Percentiles rank a stretch among this genome's conserved stretches.
Evolutionary conservation across 2,888 invertebrate genomes (phyloP).

Genomic region (Bibio marci): DNA sequence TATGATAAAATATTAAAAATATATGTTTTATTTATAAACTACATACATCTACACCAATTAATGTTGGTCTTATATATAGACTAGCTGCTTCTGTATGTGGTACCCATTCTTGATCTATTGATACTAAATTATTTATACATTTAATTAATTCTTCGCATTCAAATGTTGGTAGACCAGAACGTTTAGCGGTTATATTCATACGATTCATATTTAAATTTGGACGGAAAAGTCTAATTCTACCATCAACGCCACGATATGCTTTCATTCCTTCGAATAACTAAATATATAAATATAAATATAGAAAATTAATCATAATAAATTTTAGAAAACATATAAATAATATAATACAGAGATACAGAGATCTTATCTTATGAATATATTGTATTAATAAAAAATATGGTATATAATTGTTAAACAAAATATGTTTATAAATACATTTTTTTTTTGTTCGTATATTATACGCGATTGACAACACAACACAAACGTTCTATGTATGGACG

Average conservation of each 20-base stretch:
- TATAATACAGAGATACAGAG: not conserved
- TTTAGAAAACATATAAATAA: not conserved
- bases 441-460: too few species aligned
- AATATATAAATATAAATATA: constrained; percentile 13
- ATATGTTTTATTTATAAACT: constrained; percentile 6
- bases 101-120: constrained; percentile 95
- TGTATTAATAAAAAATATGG: too few species aligned
- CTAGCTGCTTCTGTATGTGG: constrained; percentile 81
- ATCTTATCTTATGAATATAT: too few species aligned
- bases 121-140: constrained; percentile 67
- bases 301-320: too few species aligned
- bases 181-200: constrained; percentile 70
- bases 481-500: too few species aligned
- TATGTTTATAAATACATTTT: too few species aligned
- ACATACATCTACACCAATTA: constrained; percentile 93
- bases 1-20: constrained; percentile 3
- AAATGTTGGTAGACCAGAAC: constrained; percentile 79
- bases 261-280: constrained; percentile 98
- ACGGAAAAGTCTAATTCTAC: constrained; percentile 82
- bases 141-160: constrained; percentile 70
- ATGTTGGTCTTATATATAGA: constrained; percentile 87
- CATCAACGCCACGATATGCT: constrained; percentile 86
- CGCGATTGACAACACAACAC: too few species aligned
- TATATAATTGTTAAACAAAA: too few species aligned
- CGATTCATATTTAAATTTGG: constrained; percentile 90